Conservation (phyloP, 2,113 vertebrate species). For the Capreolus pygargus region DNA sequence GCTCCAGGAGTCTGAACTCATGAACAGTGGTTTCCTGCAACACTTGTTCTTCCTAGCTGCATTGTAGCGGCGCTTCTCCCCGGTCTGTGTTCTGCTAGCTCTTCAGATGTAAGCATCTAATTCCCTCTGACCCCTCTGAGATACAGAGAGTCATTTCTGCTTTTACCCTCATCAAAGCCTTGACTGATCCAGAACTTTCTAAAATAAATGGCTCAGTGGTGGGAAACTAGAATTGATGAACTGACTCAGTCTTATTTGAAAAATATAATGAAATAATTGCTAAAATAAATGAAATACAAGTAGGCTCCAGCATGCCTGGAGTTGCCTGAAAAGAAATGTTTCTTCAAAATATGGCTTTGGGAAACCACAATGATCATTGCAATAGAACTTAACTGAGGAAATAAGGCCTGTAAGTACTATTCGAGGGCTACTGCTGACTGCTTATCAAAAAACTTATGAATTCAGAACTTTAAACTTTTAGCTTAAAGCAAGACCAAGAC, state of each 20-base stretch:
- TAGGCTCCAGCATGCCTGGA: background rate
- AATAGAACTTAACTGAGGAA: background rate
- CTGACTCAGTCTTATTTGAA: background rate
- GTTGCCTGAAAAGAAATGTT: background rate
- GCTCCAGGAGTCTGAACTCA: background rate
- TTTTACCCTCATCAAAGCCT: background rate
- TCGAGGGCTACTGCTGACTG: background rate
- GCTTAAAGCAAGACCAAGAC: background rate
- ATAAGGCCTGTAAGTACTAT: background rate
- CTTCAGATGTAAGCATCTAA: background rate
- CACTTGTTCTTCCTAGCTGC: rapidly evolving
- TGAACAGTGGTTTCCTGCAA: background rate
- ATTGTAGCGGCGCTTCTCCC: background rate
- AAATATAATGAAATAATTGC: background rate
- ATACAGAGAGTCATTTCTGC: background rate
- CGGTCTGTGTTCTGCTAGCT: background rate
- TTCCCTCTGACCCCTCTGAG: background rate
- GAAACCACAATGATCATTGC: background rate
- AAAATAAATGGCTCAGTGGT: background rate
- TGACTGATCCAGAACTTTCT: background rate
- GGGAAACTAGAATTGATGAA: background rate
- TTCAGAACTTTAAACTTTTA: background rate
- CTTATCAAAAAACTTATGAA: background rate
- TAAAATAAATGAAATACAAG: background rate
- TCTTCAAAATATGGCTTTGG: background rate